Evolutionary conservation across 2,888 invertebrate genomes (phyloP), one percentile per base, ranked within the genome.

Genomic region (Mallateleia sp.): DNA sequence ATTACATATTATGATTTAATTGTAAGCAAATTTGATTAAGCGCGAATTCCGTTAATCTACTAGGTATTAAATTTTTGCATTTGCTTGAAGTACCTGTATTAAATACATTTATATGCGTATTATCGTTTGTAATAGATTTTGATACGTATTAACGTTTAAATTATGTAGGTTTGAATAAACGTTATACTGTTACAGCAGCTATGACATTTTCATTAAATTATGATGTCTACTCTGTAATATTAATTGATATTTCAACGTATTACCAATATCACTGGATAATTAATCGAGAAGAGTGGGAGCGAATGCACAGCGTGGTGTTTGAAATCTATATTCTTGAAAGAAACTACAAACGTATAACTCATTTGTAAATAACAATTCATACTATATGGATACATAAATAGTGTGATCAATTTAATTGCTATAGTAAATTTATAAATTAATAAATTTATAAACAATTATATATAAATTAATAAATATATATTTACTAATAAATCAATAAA

Each of bases 191-290:
- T 50, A 34, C 50, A 24, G 20, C 28, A 50, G 28, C 20, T 50
- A 34, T 64, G 62, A 62, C 62, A 62, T 50, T 52, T 75, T 52
- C 75, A 75, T 75, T 75, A 75, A 64, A 75, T 75, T 20, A 62
- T 50, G 25, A 67, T 62, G 38, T 52, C 52, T 38, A 38, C 24
- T 38, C 24, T 38, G 52, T 24, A 45, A 75, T 64, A 64, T 64
- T 54, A 75, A 64, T 62, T 75, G 64, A 64, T 75, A 75, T 54
- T 75, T 75, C 64, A 75, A 18, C 64, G 54, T 25, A 75, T 52
- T 64, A 64, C 28, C 32, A 28, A 64, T 75, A 75, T 75, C 24
- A 75, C 18, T 54, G 38, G 50, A 54, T 64, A 50, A 64, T 38
- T 54, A 22, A 67, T 50, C 15, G 11, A 25, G 7, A 15, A 64